phyloP scores from a whole-genome alignment of 2,888 invertebrate genomes.

The Caradrina kadenii region DNA sequence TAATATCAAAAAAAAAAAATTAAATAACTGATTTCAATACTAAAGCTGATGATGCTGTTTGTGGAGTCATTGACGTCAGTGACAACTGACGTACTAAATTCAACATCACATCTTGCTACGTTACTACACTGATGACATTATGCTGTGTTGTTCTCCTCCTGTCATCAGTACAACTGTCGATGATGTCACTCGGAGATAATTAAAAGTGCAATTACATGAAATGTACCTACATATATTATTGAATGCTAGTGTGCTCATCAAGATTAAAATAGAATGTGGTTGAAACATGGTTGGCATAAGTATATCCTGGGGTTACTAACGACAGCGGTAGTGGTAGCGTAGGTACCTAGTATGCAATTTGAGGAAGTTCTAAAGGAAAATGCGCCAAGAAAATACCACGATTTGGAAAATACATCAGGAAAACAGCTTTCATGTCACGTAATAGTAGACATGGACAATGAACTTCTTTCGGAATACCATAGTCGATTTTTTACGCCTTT shows the following conservation, averaged over 20 bases:
- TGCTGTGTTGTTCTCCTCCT: constrained; percentile 13
- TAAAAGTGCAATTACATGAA: constrained; percentile 46
- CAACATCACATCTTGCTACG: not conserved
- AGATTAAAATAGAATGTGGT: constrained; percentile 17
- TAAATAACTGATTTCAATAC: constrained; percentile 13
- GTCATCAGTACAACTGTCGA: constrained; percentile 48
- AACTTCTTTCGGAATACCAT: too few species aligned
- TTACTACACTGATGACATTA: constrained; percentile 19
- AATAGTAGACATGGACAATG: not conserved
- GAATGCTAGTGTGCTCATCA: constrained; percentile 2
- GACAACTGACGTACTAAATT: not conserved
- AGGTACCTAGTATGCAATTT: not conserved
- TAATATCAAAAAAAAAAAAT: constrained; percentile 2
- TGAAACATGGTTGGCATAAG: not conserved
- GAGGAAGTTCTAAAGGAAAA: constrained; percentile 18
- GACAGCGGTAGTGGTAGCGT: too few species aligned
- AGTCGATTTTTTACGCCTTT: too few species aligned
- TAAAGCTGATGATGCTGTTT: not conserved
- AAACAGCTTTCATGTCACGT: not conserved
- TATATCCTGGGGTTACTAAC: not conserved
- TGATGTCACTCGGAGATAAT: constrained; percentile 52
- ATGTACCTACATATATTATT: constrained; percentile 5
- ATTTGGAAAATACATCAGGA: constrained; percentile 25
- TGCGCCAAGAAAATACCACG: constrained; percentile 2
- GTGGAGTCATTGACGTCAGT: not conserved